Evolutionary conservation across 2,797 vertebrate species (phyloP).

Genomic region (Liasis olivaceus): DNA sequence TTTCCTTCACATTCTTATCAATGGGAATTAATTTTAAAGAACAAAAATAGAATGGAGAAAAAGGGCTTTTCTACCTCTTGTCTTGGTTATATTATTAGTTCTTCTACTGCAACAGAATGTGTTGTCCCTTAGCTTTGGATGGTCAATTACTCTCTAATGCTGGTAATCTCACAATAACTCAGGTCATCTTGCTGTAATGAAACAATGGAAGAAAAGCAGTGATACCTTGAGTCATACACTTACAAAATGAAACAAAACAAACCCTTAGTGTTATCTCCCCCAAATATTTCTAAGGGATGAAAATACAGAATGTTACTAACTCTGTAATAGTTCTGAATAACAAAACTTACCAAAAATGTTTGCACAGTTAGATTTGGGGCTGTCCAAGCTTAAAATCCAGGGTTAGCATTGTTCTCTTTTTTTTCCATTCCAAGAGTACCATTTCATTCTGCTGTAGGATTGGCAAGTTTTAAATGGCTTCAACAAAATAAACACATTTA

Average conservation of each 20-base stretch:
- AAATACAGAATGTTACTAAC: not conserved
- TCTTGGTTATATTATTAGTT: not conserved
- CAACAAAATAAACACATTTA: constrained; percentile 36
- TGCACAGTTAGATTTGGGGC: not conserved
- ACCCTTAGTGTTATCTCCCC: not conserved
- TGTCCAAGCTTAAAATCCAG: not conserved
- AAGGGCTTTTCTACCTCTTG: not conserved
- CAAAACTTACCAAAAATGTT: not conserved
- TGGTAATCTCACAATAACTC: not conserved
- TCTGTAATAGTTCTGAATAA: not conserved
- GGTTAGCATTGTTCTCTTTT: constrained; percentile 10
- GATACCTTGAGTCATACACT: not conserved
- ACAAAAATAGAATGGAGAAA: not conserved
- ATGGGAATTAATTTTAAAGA: not conserved
- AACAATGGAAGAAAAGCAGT: not conserved
- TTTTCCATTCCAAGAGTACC: not conserved
- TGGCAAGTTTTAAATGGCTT: constrained; percentile 8
- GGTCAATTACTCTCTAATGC: not conserved
- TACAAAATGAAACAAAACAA: not conserved
- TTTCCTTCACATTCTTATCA: not conserved
- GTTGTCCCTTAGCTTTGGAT: not conserved
- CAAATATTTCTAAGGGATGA: not conserved
- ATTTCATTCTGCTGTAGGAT: constrained; percentile 7
- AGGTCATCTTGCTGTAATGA: not conserved
- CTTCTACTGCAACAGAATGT: not conserved